These are phyloP conservation scores for Temnothorax unifasciatus DNA, from an alignment of 2,888 invertebrate genomes.

Conservation along the genomic window DNA sequence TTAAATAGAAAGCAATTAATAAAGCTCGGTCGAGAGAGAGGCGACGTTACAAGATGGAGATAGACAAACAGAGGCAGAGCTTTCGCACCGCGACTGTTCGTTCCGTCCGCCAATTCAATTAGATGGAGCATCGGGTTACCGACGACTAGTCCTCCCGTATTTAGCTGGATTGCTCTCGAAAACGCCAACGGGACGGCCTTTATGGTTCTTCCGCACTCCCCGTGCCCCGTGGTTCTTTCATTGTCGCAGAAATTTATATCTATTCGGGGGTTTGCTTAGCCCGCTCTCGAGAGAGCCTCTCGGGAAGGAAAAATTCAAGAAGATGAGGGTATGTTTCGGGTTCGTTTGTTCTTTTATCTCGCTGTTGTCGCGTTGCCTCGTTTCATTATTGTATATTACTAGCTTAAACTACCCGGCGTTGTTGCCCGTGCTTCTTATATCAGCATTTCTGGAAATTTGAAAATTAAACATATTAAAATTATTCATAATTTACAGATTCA, in stretches of 20 bases:
- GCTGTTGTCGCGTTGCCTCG: not conserved
- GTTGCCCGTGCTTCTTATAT: not conserved
- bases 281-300: too few relatives aligned
- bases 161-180: conserved; percentile 18
- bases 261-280: not conserved
- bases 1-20: conserved; percentile 57
- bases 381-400: not conserved
- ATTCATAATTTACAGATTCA: too few relatives aligned
- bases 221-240: not conserved
- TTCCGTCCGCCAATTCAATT: conserved; percentile 41
- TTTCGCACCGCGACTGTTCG: conserved; percentile 21
- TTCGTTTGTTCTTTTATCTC: not conserved
- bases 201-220: not conserved
- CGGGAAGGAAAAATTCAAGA: not conserved
- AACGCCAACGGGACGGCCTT: not conserved
- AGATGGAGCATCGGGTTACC: conserved; percentile 21
- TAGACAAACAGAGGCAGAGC: conserved; percentile 33
- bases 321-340: not conserved
- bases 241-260: not conserved
- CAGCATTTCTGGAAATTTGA: too few relatives aligned
- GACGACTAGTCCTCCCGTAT: not conserved
- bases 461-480: too few relatives aligned
- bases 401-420: too few relatives aligned
- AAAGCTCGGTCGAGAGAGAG: conserved; percentile 2
- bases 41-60: conserved; percentile 29